Evolutionary conservation across 2,797 vertebrate genomes (phyloP).

Genomic region (Ammospiza maritima): DNA sequence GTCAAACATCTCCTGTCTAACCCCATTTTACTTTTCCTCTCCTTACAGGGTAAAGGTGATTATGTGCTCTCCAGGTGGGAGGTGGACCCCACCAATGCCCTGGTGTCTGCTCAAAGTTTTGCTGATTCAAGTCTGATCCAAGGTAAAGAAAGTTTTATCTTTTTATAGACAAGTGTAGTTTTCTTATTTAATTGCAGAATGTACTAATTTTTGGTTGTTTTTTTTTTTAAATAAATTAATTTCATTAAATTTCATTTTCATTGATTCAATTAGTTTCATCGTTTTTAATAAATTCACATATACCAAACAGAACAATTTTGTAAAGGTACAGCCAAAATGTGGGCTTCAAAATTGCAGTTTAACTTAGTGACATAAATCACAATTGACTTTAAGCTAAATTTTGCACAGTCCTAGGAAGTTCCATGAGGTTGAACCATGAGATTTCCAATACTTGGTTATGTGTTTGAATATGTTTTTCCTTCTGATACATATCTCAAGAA

Average conservation of each 20-base stretch:
- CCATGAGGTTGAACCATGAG: background rate
- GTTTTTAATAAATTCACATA: background rate
- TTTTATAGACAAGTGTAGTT: background rate
- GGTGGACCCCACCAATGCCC: slow-evolving; percentile 73
- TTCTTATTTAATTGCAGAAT: background rate
- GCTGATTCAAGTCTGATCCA: slow-evolving; percentile 83
- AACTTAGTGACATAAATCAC: background rate
- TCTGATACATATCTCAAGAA: background rate
- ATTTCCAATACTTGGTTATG: background rate
- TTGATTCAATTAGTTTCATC: background rate
- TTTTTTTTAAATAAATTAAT: background rate
- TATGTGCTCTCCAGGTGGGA: slow-evolving; percentile 86
- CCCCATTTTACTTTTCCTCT: background rate
- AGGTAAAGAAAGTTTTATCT: slow-evolving; percentile 72
- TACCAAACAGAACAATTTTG: background rate
- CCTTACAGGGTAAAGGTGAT: slow-evolving; percentile 82
- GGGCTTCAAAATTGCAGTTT: background rate
- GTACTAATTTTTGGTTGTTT: background rate
- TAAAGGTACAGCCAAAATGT: background rate
- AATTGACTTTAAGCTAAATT: background rate
- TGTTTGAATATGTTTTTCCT: background rate
- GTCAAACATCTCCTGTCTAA: background rate
- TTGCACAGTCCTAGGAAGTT: background rate
- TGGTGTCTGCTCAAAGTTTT: slow-evolving; percentile 76
- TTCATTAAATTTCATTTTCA: too few species aligned